phyloP scores from a whole-genome alignment of 2,888 invertebrate species.

The Buathra laborator region DNA sequence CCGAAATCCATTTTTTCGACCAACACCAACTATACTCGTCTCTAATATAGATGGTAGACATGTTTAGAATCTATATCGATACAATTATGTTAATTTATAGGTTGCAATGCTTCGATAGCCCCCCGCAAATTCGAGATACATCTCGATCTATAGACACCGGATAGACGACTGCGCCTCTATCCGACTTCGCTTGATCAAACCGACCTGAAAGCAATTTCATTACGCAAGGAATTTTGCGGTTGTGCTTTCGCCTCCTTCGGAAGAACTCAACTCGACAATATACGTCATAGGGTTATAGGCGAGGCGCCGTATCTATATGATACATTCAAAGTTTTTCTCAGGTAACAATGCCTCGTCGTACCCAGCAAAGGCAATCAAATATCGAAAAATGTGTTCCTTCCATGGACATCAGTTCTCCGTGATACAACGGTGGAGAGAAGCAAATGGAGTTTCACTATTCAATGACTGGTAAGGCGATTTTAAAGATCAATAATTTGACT shows the following conservation, averaged over 20 bases:
- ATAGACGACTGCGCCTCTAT: conserved; percentile 56
- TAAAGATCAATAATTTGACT: background rate
- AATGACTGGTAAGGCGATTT: background rate
- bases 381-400: background rate
- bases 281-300: conserved; percentile 16
- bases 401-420: background rate
- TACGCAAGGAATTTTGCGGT: conserved; percentile 50
- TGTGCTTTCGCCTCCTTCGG: conserved; percentile 37
- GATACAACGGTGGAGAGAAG: background rate
- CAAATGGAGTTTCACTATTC: background rate
- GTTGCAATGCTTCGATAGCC: conserved; percentile 13
- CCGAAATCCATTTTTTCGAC: too few species aligned
- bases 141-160: conserved; percentile 27
- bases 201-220: conserved; percentile 55
- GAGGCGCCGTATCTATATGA: conserved; percentile 15
- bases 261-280: conserved; percentile 18
- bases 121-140: conserved; percentile 21
- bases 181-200: conserved; percentile 38
- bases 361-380: background rate
- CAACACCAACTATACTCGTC: too few species aligned
- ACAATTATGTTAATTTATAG: background rate
- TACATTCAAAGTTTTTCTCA: conserved; percentile 6
- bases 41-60: too few species aligned
- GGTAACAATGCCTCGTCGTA: background rate
- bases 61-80: background rate